Conservation (phyloP, 1,140 invertebrate species). For the Branchinecta lynchi region DNA sequence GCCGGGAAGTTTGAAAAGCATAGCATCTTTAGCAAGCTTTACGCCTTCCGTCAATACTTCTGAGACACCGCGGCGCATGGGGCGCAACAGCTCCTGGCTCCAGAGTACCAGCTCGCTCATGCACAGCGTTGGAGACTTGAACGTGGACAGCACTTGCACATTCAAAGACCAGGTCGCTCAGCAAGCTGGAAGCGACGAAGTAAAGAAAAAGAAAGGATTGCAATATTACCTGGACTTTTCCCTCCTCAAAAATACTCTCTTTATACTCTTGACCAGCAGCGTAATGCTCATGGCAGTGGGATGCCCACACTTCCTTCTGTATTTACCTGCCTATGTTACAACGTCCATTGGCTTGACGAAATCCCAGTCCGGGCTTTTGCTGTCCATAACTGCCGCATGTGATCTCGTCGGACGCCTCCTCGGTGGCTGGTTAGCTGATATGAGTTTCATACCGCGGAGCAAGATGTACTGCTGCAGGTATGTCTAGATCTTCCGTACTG, state of each 20-base stretch:
- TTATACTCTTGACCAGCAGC: constrained; percentile 50
- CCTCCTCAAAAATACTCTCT: constrained; percentile 46
- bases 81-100: neutral
- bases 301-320: constrained; percentile 55
- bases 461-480: constrained; percentile 54
- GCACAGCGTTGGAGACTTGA: constrained; percentile 53
- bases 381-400: constrained; percentile 51
- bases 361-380: constrained; percentile 47
- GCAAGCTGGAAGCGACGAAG: constrained; percentile 20
- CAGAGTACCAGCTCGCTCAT: constrained; percentile 30
- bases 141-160: constrained; percentile 53
- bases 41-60: neutral
- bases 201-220: constrained; percentile 18
- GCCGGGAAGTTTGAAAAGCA: neutral
- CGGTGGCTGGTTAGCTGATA: constrained; percentile 50
- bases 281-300: constrained; percentile 57
- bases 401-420: constrained; percentile 50
- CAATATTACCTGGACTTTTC: constrained; percentile 46
- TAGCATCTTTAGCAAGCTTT: neutral
- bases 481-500: no score
- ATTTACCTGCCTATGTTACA: constrained; percentile 51
- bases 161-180: constrained; percentile 40
- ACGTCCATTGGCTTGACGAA: constrained; percentile 45
- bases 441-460: constrained; percentile 48
- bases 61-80: neutral